Evolutionary conservation across 2,797 vertebrate genomes (phyloP).

Genomic region (Simalia tracyae): DNA sequence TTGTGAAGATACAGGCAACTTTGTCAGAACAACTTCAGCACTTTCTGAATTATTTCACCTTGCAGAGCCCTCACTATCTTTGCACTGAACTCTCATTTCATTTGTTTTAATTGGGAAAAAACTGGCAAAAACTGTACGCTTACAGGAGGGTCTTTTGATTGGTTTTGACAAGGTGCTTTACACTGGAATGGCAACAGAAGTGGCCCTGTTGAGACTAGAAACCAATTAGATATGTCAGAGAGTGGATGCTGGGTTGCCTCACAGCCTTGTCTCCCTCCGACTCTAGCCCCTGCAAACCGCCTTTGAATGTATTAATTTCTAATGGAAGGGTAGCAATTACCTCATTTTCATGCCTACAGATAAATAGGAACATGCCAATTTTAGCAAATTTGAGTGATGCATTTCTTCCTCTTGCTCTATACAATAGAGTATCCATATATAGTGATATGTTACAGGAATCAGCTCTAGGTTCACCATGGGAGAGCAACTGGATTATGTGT

Average conservation of each 20-base stretch:
- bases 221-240: neutral
- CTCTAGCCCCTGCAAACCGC: neutral
- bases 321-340: neutral
- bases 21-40: neutral
- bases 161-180: neutral
- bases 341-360: neutral
- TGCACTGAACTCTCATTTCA: neutral
- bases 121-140: neutral
- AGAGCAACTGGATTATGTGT: neutral
- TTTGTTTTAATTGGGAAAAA: neutral
- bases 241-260: neutral
- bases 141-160: neutral
- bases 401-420: neutral
- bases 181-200: neutral
- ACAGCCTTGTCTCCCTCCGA: neutral
- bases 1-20: neutral
- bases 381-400: neutral
- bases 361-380: neutral
- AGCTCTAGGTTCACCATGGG: neutral
- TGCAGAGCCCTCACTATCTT: neutral
- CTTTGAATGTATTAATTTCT: neutral
- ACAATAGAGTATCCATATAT: neutral
- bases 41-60: neutral
- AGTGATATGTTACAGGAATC: neutral
- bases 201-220: neutral